Evolutionary conservation across 2,888 invertebrate species (phyloP).

Genomic region (Phymatocera aterrima): DNA sequence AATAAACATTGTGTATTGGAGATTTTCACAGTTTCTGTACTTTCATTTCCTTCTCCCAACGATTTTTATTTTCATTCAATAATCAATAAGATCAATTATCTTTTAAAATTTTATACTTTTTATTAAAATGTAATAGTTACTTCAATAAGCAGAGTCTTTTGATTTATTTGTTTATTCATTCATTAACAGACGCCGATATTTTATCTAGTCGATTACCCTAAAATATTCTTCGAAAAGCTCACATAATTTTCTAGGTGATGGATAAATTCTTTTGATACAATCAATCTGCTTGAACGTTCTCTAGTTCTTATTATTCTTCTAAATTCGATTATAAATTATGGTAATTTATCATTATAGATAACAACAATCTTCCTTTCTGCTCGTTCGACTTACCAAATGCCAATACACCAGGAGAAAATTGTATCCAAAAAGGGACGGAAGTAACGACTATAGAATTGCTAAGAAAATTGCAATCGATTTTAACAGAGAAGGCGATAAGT

Average conservation of each 20-base stretch:
- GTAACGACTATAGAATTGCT: conserved; percentile 81
- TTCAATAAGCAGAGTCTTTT: no score
- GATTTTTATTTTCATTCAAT: conserved; percentile 31
- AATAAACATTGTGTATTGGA: conserved; percentile 75
- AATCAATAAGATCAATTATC: neutral
- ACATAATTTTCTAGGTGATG: no score
- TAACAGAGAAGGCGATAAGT: conserved; percentile 78
- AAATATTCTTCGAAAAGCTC: no score
- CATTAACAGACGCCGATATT: no score
- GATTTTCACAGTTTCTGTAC: conserved; percentile 59
- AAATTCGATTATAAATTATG: conserved; percentile 40
- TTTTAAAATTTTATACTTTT: no score
- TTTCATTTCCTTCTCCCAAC: conserved; percentile 68
- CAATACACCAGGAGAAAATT: conserved; percentile 79
- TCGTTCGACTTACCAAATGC: conserved; percentile 74
- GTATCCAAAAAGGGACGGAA: conserved; percentile 80
- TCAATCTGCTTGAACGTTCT: no score
- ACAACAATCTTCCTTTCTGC: conserved; percentile 78
- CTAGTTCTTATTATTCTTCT: neutral
- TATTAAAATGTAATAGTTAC: no score
- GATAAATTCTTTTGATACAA: no score
- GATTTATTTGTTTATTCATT: no score
- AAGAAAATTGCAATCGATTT: conserved; percentile 81
- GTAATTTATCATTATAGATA: conserved; percentile 69
- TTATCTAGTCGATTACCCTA: no score